phyloP scores from a whole-genome alignment of 2,888 invertebrate species.

The Dusona sp. region DNA sequence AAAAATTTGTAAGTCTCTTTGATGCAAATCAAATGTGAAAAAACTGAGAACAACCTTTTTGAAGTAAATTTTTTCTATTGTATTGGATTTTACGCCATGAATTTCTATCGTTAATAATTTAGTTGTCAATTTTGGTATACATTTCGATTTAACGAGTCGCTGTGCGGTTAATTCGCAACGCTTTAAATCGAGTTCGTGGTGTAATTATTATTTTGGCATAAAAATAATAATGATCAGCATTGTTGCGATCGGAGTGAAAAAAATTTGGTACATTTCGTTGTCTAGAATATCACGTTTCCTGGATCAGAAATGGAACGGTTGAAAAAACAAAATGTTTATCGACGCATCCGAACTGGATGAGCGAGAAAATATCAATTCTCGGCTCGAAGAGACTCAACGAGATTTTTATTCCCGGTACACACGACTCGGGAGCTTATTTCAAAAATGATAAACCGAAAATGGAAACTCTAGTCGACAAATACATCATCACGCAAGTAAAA shows the following conservation, averaged over 20 bases:
- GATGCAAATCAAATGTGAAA: too few relatives aligned
- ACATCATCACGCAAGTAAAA: constrained; percentile 85
- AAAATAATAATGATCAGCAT: neutral
- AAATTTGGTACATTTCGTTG: neutral
- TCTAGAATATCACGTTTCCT: constrained; percentile 76
- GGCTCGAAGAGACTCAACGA: constrained; percentile 85
- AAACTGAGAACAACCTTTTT: too few relatives aligned
- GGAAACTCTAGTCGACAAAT: constrained; percentile 84
- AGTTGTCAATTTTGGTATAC: neutral
- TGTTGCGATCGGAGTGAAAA: neutral
- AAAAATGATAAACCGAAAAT: constrained; percentile 71
- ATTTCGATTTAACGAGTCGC: neutral
- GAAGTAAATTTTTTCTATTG: too few relatives aligned
- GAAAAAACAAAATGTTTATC: constrained; percentile 85
- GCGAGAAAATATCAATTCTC: constrained; percentile 84
- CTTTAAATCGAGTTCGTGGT: too few relatives aligned
- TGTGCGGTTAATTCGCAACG: too few relatives aligned
- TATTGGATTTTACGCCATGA: too few relatives aligned
- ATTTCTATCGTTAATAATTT: neutral
- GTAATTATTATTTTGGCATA: neutral
- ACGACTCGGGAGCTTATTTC: constrained; percentile 88
- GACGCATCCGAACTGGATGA: constrained; percentile 87
- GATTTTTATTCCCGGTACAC: constrained; percentile 89
- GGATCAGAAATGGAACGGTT: constrained; percentile 78
- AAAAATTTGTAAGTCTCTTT: too few relatives aligned